A percentile compares a stretch with the other conserved stretches of the same genome.
Conservation (phyloP, 2,888 invertebrate genomes). For the Drosophila phalerata region DNA sequence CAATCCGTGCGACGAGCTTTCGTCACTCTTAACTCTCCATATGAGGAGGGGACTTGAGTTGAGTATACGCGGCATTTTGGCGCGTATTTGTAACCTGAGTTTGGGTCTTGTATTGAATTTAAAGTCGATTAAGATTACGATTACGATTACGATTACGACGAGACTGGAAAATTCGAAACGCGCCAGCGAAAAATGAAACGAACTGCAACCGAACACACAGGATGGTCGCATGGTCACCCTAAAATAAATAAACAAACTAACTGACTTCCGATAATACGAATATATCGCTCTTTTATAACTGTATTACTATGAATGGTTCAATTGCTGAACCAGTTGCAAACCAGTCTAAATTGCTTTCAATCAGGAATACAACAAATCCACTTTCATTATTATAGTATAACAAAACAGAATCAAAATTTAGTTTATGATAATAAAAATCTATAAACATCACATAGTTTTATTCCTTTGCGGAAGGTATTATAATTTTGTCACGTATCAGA, state of each 20-base stretch:
- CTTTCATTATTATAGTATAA: conserved; percentile 6
- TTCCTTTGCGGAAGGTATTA: no score
- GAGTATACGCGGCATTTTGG: conserved; percentile 24
- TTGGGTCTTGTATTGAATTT: conserved; percentile 46
- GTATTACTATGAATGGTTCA: conserved; percentile 8
- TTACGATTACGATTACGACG: conserved; percentile 32
- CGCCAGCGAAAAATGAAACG: conserved; percentile 38
- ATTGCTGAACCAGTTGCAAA: conserved; percentile 8
- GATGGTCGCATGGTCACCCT: conserved; percentile 6
- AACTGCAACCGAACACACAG: conserved; percentile 8
- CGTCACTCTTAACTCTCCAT: conserved; percentile 17
- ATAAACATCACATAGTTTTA: no score
- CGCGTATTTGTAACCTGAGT: conserved; percentile 47
- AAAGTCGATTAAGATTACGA: conserved; percentile 22
- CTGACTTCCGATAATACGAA: background rate
- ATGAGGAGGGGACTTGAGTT: background rate
- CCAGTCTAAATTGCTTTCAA: conserved; percentile 2
- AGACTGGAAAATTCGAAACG: conserved; percentile 49
- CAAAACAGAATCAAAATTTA: background rate
- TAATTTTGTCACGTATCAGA: no score
- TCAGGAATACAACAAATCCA: background rate
- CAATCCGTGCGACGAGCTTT: conserved; percentile 18
- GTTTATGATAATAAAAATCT: background rate
- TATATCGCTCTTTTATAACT: no score
- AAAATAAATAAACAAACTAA: conserved; percentile 16